Evolutionary conservation across 2,797 vertebrate species (phyloP), one percentile per base, ranked within the genome.

Genomic region (Pipistrellus kuhlii): DNA sequence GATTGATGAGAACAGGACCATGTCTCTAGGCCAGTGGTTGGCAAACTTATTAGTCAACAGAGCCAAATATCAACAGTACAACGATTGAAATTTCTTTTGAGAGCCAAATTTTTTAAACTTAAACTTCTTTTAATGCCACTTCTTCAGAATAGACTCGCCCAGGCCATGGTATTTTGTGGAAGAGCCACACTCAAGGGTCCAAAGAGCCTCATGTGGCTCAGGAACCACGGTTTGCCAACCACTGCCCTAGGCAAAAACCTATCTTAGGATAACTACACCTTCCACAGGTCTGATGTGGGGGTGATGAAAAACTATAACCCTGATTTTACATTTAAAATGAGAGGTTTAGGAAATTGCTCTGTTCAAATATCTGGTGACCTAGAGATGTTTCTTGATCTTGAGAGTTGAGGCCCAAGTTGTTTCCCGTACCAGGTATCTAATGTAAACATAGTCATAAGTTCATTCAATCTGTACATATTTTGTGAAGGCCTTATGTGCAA

Each of bases 1-100:
- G 8, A 57, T 71, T 71, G 41, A 44, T 93, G 51, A 82, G 69
- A 92, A 88, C 8, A 90, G 82, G 78, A n/a, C 51, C 23, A 30
- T 59, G 17, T 71, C 18, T 46, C 17, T 84, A 75, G 68, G 38
- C 57, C 17, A 51, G 17, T 51, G 51, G 51, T 17, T 6, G 1
- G 51, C 51, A 51, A 51, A 51, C 51, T 51, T 15, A 51, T 51
- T 51, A 51, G 51, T 51, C 51, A 18, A 51, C 51, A 51, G 51
- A 51, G 51, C 17, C 17, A 18, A 51, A 51, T 51, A 51, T 51
- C 51, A 18, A 51, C 6, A 51, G 51, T 18, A 51, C 17, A 51
- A 51, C 51, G 1, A 51, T 51, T 51, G 17, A 51, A 51, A 51
- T 51, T 51, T 51, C 51, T 51, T 51, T 18, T 51, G 51, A 51